Conservation (phyloP, 1,140 invertebrate genomes). For the Glossosoma conforme region DNA sequence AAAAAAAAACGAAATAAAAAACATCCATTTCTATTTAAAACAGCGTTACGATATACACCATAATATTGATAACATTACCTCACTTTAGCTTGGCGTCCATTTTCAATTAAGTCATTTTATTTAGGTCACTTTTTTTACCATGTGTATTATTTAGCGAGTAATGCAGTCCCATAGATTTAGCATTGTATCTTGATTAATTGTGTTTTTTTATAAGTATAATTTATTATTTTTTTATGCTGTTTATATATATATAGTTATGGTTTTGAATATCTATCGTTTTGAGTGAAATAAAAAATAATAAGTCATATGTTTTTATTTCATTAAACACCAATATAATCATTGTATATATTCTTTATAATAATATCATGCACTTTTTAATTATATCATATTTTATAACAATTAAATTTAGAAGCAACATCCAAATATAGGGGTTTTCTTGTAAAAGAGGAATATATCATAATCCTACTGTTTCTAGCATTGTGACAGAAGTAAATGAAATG, state of each 20-base stretch:
- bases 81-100: slow-evolving; percentile 22
- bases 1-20: slow-evolving; percentile 28
- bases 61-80: slow-evolving; percentile 32
- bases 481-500: no score
- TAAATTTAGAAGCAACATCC: slow-evolving; percentile 22
- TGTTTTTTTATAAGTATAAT: slow-evolving; percentile 1
- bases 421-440: slow-evolving; percentile 12
- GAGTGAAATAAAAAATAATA: slow-evolving; percentile 10
- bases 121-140: background rate
- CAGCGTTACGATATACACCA: slow-evolving; percentile 32
- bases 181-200: background rate
- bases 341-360: slow-evolving; percentile 20
- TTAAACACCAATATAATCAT: slow-evolving; percentile 22
- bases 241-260: no score
- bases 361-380: slow-evolving; percentile 22
- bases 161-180: background rate
- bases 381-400: slow-evolving; percentile 12
- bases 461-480: slow-evolving; percentile 11
- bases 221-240: slow-evolving; percentile 19
- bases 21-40: slow-evolving; percentile 31
- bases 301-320: slow-evolving; percentile 19
- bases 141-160: background rate
- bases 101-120: slow-evolving; percentile 15
- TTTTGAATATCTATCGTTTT: slow-evolving; percentile 3
- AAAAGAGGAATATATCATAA: slow-evolving; percentile 18